Conservation (phyloP, 2,888 invertebrate species). For the Lasiommata megera region DNA sequence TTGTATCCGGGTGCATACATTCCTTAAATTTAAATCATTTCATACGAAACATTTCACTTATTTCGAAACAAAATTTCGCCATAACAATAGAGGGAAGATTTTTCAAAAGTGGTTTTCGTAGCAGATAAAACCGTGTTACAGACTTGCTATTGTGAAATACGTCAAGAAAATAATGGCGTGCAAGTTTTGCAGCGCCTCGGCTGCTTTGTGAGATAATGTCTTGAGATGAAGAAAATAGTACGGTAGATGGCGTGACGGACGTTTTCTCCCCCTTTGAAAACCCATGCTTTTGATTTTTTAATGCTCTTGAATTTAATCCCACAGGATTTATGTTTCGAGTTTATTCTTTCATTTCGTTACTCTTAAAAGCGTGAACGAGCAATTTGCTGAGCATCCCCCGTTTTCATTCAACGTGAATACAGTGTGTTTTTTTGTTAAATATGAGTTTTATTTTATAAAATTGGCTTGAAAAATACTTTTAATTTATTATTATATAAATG, state of each 20-base stretch:
- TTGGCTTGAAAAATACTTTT: neutral
- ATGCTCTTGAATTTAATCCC: conserved; percentile 11
- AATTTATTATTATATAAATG: too few species aligned
- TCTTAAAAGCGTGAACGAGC: neutral
- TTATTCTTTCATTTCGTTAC: conserved; percentile 4
- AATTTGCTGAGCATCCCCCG: neutral
- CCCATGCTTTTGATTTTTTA: conserved; percentile 26
- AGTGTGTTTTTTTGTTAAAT: neutral
- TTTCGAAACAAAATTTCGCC: conserved; percentile 13
- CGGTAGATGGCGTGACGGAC: conserved; percentile 36
- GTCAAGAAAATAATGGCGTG: conserved; percentile 65
- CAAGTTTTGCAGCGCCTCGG: conserved; percentile 45
- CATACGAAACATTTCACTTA: neutral
- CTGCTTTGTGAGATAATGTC: conserved; percentile 49
- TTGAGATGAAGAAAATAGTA: conserved; percentile 44
- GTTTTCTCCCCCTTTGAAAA: conserved; percentile 18
- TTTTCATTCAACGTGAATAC: neutral
- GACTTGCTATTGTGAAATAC: conserved; percentile 60
- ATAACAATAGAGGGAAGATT: conserved; percentile 24
- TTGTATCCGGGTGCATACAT: too few species aligned
- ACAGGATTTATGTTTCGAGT: conserved; percentile 12
- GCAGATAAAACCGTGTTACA: conserved; percentile 46
- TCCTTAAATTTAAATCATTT: neutral
- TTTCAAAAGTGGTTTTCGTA: conserved; percentile 43
- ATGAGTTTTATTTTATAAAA: neutral